Conservation (phyloP, 2,797 vertebrate genomes). For the Macropodus opercularis region DNA sequence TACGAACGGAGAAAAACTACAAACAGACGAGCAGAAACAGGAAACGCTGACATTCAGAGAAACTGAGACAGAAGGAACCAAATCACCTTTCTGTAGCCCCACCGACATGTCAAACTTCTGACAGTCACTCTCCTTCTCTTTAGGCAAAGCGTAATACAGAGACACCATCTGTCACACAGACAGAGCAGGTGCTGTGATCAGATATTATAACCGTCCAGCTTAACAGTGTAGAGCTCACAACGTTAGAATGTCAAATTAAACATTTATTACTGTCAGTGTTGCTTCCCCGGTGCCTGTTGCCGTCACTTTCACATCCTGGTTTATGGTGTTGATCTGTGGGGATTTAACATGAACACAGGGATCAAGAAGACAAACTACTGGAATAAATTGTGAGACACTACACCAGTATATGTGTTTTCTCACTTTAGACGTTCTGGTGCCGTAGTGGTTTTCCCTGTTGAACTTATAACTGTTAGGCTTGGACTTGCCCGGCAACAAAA, state of each 20-base stretch:
- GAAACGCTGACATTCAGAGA: background rate
- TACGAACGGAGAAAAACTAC: background rate
- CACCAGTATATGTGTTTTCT: conserved; percentile 5
- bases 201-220: background rate
- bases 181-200: background rate
- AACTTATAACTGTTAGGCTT: conserved; percentile 54
- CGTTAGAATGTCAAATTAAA: rapidly evolving
- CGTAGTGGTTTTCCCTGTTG: conserved; percentile 46
- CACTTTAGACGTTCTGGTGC: conserved; percentile 81
- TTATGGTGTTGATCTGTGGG: conserved; percentile 57
- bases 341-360: background rate
- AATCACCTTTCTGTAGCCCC: conserved; percentile 53
- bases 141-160: conserved; percentile 82
- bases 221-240: background rate
- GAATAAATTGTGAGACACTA: background rate
- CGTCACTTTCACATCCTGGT: conserved; percentile 56
- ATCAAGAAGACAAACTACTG: conserved; percentile 1
- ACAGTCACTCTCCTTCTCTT: conserved; percentile 76
- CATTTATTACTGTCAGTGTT: conserved; percentile 54
- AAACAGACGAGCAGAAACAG: background rate
- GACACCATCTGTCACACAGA: conserved; percentile 81
- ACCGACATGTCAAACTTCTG: conserved; percentile 81
- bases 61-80: background rate
- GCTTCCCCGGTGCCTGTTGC: conserved; percentile 68
- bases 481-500: conserved; percentile 78